Percentiles rank a stretch among this genome's conserved stretches.
phyloP scores from a whole-genome alignment of 2,113 vertebrate genomes.

The Lethenteron camtschaticum region DNA sequence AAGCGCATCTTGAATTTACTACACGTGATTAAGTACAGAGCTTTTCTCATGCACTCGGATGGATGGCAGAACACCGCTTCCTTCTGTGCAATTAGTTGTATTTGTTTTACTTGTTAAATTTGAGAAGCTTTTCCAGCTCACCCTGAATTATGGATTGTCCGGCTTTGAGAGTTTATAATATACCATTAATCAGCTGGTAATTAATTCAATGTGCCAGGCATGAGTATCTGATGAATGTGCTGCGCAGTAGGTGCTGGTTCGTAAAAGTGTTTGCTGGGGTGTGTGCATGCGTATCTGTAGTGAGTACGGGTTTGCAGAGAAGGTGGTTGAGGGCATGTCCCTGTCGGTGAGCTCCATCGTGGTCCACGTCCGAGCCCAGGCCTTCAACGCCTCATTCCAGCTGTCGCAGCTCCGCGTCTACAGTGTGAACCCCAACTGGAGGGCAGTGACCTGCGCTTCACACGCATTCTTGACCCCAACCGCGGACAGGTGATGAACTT shows the following conservation, averaged over 20 bases:
- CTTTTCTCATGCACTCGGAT: too few relatives aligned
- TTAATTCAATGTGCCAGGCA: too few relatives aligned
- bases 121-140: too few relatives aligned
- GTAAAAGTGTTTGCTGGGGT: neutral
- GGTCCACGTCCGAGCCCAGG: slow-evolving; percentile 78
- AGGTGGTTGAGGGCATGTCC: slow-evolving; percentile 98
- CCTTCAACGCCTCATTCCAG: slow-evolving; percentile 86
- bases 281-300: slow-evolving; percentile 20
- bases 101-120: too few relatives aligned
- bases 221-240: neutral
- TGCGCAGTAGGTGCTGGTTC: neutral
- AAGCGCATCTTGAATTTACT: too few relatives aligned
- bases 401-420: slow-evolving; percentile 92
- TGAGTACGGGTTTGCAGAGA: slow-evolving; percentile 95
- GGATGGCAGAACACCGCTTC: too few relatives aligned
- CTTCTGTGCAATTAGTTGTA: too few relatives aligned
- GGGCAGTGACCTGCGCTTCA: slow-evolving; percentile 64
- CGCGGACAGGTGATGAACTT: slow-evolving; percentile 55
- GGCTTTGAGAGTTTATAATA: too few relatives aligned
- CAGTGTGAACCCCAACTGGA: slow-evolving; percentile 84
- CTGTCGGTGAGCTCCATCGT: slow-evolving; percentile 79
- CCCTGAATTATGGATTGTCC: too few relatives aligned
- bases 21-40: too few relatives aligned
- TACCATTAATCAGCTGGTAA: too few relatives aligned
- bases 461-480: slow-evolving; percentile 64